phyloP scores from a whole-genome alignment of 1,140 invertebrate genomes.

The Protaetia brevitarsis region DNA sequence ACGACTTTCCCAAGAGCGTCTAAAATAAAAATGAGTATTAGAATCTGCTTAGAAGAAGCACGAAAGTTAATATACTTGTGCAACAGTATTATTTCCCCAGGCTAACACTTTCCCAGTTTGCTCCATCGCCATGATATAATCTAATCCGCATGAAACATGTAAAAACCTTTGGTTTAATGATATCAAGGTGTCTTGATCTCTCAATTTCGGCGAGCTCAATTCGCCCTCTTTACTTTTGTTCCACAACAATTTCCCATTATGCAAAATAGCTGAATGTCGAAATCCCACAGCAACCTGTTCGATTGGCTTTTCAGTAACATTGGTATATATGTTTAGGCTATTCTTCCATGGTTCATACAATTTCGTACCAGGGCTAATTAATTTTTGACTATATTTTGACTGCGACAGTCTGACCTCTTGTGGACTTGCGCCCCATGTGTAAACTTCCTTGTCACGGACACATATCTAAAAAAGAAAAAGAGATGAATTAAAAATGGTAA shows the following conservation, averaged over 20 bases:
- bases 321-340: constrained; percentile 40
- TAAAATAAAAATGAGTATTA: constrained; percentile 27
- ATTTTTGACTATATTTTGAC: constrained; percentile 39
- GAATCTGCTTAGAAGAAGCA: background rate
- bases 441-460: constrained; percentile 67
- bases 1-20: constrained; percentile 48
- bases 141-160: constrained; percentile 63
- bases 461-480: constrained; percentile 58
- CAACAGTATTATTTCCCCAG: constrained; percentile 63
- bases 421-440: constrained; percentile 76
- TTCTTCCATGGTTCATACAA: constrained; percentile 41
- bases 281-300: constrained; percentile 44
- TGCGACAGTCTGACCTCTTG: constrained; percentile 62
- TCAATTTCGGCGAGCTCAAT: constrained; percentile 40
- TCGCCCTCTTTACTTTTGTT: constrained; percentile 45
- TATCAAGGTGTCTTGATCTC: constrained; percentile 38
- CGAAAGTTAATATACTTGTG: constrained; percentile 49
- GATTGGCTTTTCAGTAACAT: constrained; percentile 36
- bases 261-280: constrained; percentile 39
- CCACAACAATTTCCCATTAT: constrained; percentile 43
- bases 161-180: constrained; percentile 42
- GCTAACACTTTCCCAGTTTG: constrained; percentile 56
- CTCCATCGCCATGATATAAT: constrained; percentile 69
- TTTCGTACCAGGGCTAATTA: constrained; percentile 30
- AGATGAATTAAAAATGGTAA: background rate